phyloP scores from a whole-genome alignment of 2,113 vertebrate genomes.

The Melanostigma gelatinosum region DNA sequence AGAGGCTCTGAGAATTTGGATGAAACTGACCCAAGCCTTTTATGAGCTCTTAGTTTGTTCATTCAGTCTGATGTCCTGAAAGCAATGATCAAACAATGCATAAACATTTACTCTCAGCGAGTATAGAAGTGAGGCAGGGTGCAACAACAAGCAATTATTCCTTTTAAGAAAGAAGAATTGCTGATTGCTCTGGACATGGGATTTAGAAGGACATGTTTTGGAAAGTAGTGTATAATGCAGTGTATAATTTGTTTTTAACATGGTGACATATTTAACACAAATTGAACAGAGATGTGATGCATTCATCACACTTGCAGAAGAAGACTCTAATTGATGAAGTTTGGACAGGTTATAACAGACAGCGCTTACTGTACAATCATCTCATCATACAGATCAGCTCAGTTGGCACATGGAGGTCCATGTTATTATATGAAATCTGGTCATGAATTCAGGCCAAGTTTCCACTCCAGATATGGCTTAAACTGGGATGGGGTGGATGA shows the following conservation, averaged over 20 bases:
- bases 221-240: not conserved
- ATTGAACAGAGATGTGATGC: conserved; percentile 49
- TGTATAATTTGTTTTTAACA: not conserved
- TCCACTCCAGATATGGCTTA: conserved; percentile 51
- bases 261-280: conserved; percentile 10
- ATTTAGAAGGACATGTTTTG: not conserved
- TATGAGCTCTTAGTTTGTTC: conserved; percentile 25
- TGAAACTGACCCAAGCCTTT: conserved; percentile 36
- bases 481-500: not conserved
- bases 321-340: conserved; percentile 2
- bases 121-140: not conserved
- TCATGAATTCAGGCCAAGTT: conserved; percentile 35
- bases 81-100: conserved; percentile 33
- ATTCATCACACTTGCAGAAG: conserved; percentile 44
- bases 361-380: not conserved
- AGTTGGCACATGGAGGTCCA: not conserved
- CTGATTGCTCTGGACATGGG: not conserved
- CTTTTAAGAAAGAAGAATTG: not conserved
- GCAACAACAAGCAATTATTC: not conserved
- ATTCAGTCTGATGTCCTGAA: conserved; percentile 28
- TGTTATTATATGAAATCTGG: conserved; percentile 28
- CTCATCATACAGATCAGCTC: not conserved
- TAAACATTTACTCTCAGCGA: conserved; percentile 23
- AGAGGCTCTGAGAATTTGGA: conserved; percentile 39
- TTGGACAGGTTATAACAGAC: conserved; percentile 27